Conservation (phyloP, 2,888 invertebrate species). For the Aethes cnicana region DNA sequence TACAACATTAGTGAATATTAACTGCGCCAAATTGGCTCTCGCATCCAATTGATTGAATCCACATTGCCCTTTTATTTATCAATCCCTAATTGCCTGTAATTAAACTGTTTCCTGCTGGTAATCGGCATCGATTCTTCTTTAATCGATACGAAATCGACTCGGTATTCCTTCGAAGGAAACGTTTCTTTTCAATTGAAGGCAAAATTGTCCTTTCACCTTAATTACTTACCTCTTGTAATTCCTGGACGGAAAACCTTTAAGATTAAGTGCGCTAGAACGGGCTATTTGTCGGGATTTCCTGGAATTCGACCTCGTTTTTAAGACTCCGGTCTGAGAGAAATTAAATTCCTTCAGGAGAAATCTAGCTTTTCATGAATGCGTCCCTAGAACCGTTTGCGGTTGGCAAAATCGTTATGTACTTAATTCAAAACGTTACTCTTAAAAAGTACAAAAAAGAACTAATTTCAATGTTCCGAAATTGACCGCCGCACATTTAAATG, state of each 20-base stretch:
- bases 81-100: constrained; percentile 34
- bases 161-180: constrained; percentile 17
- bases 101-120: constrained; percentile 33
- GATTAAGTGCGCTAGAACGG: not conserved
- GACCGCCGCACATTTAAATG: constrained; percentile 44
- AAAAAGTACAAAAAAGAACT: no score
- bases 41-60: no score
- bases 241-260: not conserved
- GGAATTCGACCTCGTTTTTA: constrained; percentile 4
- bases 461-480: constrained; percentile 25
- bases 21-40: no score
- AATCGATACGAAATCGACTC: constrained; percentile 36
- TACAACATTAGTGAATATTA: no score
- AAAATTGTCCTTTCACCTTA: constrained; percentile 10
- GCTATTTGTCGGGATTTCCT: constrained; percentile 2
- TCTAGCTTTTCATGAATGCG: not conserved
- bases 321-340: not conserved
- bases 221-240: constrained; percentile 16
- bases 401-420: not conserved
- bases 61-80: constrained; percentile 30
- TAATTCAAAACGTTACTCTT: no score
- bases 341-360: not conserved
- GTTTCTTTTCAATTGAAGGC: constrained; percentile 7
- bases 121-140: constrained; percentile 37
- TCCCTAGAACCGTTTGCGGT: not conserved